These are phyloP conservation scores for Biston betularia DNA, from an alignment of 2,888 invertebrate species.

Conservation along the genomic window DNA sequence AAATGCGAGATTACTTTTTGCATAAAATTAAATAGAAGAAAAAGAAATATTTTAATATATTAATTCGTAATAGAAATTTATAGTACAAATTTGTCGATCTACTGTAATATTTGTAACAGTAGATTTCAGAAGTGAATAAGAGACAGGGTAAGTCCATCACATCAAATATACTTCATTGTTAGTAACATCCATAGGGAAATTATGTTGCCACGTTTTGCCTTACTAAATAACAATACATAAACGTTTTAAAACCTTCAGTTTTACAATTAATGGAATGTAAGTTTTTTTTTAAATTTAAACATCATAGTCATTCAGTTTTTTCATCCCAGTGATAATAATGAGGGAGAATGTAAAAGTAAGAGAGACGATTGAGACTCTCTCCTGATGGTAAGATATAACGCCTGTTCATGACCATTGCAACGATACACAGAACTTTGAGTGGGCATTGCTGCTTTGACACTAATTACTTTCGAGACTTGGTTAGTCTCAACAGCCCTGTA, in stretches of 20 bases:
- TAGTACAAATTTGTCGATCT: conserved; percentile 5
- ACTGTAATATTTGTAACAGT: conserved; percentile 23
- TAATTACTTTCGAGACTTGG: too few relatives aligned
- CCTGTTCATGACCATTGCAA: too few relatives aligned
- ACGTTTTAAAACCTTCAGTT: not conserved
- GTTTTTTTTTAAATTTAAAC: too few relatives aligned
- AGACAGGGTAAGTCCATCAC: conserved; percentile 10
- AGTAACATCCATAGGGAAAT: conserved; percentile 13
- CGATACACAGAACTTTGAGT: too few relatives aligned
- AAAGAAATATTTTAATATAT: not conserved
- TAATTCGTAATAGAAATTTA: not conserved
- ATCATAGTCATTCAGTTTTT: too few relatives aligned
- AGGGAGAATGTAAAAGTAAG: too few relatives aligned
- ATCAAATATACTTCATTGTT: conserved; percentile 16
- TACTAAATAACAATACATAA: not conserved
- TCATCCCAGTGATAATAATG: too few relatives aligned
- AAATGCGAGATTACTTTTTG: not conserved
- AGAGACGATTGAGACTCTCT: too few relatives aligned
- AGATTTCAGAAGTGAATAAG: conserved; percentile 2
- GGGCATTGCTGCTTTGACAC: too few relatives aligned
- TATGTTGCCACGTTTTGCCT: not conserved
- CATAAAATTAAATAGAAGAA: not conserved
- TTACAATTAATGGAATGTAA: not conserved
- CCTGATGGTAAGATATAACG: too few relatives aligned
- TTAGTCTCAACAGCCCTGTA: too few relatives aligned